phyloP scores from a whole-genome alignment of 2,888 invertebrate genomes.

The Candidula unifasciata region DNA sequence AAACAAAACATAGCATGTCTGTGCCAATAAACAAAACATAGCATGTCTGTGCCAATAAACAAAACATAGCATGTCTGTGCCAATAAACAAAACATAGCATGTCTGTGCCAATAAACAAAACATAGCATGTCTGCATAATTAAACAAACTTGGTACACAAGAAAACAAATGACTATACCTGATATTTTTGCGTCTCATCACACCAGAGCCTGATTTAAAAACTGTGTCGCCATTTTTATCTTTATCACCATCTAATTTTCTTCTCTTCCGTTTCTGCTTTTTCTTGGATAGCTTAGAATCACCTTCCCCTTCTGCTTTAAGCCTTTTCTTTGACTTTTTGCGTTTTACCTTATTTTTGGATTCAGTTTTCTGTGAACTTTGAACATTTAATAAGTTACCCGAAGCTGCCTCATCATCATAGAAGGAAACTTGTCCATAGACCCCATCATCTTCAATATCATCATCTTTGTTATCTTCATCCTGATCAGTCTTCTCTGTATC shows the following conservation, averaged over 20 bases:
- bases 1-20: no score
- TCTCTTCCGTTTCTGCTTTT: slow-evolving; percentile 45
- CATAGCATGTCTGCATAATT: no score
- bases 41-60: no score
- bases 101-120: no score
- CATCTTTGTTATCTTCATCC: slow-evolving; percentile 7
- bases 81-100: no score
- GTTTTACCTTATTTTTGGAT: slow-evolving; percentile 34
- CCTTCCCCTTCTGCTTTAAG: slow-evolving; percentile 56
- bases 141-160: no score
- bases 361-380: slow-evolving; percentile 43
- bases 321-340: slow-evolving; percentile 55
- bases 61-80: no score
- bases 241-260: slow-evolving; percentile 52
- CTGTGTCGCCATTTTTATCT: slow-evolving; percentile 51
- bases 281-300: slow-evolving; percentile 44
- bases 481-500: slow-evolving; percentile 35
- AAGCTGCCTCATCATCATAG: slow-evolving; percentile 48
- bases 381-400: slow-evolving; percentile 31
- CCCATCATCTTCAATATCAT: slow-evolving; percentile 38
- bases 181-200: slow-evolving; percentile 67
- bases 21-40: no score
- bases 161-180: slow-evolving; percentile 58
- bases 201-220: slow-evolving; percentile 48
- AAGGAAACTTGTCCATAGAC: slow-evolving; percentile 51